Percentiles rank a stretch among this genome's conserved stretches.
Evolutionary conservation across 2,888 invertebrate genomes (phyloP).

Genomic region (Tineola bisselliella): DNA sequence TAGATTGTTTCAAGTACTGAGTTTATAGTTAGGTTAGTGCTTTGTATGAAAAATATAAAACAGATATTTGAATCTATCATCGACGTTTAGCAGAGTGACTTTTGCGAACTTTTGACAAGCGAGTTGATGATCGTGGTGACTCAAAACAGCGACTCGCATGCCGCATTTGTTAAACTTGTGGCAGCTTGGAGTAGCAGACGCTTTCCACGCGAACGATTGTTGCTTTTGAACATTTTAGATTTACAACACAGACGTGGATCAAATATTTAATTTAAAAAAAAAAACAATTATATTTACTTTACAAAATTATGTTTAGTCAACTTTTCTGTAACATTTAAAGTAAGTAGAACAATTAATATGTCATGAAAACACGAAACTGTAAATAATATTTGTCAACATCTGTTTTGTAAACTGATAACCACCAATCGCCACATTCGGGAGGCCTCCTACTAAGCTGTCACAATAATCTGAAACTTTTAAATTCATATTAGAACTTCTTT

Average conservation of each 20-base stretch:
- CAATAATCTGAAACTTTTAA: conserved; percentile 19
- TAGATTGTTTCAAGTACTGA: too few species aligned
- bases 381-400: neutral
- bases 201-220: conserved; percentile 44
- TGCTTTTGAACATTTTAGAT: conserved; percentile 30
- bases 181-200: conserved; percentile 57
- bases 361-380: neutral
- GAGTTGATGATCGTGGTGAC: conserved; percentile 59
- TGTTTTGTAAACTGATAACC: conserved; percentile 24
- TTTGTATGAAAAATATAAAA: too few species aligned
- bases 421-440: conserved; percentile 53
- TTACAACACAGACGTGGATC: neutral
- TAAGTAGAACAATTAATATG: neutral
- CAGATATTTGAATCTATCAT: too few species aligned
- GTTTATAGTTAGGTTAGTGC: too few species aligned
- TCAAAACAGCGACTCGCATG: conserved; percentile 64
- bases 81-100: neutral
- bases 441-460: conserved; percentile 62
- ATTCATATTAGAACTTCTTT: conserved; percentile 2
- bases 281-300: too few species aligned
- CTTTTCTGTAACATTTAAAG: too few species aligned
- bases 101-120: conserved; percentile 35
- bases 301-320: too few species aligned
- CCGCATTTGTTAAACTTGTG: conserved; percentile 54
- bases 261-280: too few species aligned